phyloP scores from a whole-genome alignment of 2,797 vertebrate genomes.

The Corythornis leucogaster region DNA sequence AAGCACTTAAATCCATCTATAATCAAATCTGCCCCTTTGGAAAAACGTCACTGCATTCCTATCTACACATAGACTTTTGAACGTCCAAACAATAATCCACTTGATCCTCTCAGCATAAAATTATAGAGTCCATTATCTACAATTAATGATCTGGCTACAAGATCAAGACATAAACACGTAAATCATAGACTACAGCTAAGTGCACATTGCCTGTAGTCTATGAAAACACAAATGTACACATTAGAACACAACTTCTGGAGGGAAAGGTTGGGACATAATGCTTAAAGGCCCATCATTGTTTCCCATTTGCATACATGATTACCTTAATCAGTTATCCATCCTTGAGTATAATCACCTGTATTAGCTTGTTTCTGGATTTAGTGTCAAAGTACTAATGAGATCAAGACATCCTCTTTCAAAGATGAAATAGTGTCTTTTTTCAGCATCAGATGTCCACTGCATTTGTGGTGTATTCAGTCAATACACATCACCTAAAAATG shows the following conservation, averaged over 20 bases:
- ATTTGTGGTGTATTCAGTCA: background rate
- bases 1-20: background rate
- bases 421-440: background rate
- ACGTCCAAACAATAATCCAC: background rate
- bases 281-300: background rate
- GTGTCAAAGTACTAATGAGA: background rate
- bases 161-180: background rate
- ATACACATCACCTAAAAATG: background rate
- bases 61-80: background rate
- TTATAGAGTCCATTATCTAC: background rate
- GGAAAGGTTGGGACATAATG: background rate
- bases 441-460: background rate
- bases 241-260: background rate
- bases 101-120: background rate
- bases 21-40: background rate
- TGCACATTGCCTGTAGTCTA: background rate
- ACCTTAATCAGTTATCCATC: background rate
- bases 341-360: background rate
- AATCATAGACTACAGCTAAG: background rate
- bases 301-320: background rate
- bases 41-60: background rate
- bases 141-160: background rate
- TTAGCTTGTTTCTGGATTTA: background rate
- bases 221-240: background rate
- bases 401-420: background rate